Evolutionary conservation across 2,888 invertebrate species (phyloP), one percentile per base, ranked within the genome.

Genomic region (Drosophila anomalata): DNA sequence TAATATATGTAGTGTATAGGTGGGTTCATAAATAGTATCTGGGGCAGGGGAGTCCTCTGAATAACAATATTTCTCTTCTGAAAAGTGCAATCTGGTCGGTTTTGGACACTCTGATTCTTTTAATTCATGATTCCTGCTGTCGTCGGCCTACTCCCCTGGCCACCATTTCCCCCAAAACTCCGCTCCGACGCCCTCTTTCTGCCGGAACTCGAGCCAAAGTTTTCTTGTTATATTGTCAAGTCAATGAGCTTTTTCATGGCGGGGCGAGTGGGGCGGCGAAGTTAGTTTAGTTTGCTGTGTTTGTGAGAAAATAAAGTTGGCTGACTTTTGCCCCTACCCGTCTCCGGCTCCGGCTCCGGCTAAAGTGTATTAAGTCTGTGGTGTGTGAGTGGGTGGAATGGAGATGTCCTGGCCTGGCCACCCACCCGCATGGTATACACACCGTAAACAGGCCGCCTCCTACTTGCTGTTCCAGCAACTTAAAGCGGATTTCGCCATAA

Each of bases 221-320:
- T 78, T 47, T 78, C 71, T 74, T 79, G 73, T 72, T 81, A 73
- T 81, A 84, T 62, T 73, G 75, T 72, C 77, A 76, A 82, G 77
- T 81, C 81, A 84, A 82, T 81, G 84, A 77, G 81, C 61, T 76
- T 71, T 71, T 62, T 60, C 22, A 29, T 14, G 50, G 24, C 26
- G 31, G 42, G 42, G 24, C 29, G 7, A 3, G 31, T 31, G 51
- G 11, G 47, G 6, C 31, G 14, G n/a, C 0, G 36, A 39, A 8
- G 6, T 22, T 59, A 68, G 68, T 77, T 81, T 75, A 68, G 68
- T 77, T 81, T 75, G 77, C 75, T 73, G 72, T 68, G 70, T 69
- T 63, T 65, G 63, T 67, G 70, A 44, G 65, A 78, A 79, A 84
- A 84, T 84, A 72, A 81, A 79, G 78, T 84, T 77, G 81, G 9